Percentiles rank a stretch among this genome's conserved stretches.
Conservation (phyloP, 2,797 vertebrate species). For the Sternotherus odoratus region DNA sequence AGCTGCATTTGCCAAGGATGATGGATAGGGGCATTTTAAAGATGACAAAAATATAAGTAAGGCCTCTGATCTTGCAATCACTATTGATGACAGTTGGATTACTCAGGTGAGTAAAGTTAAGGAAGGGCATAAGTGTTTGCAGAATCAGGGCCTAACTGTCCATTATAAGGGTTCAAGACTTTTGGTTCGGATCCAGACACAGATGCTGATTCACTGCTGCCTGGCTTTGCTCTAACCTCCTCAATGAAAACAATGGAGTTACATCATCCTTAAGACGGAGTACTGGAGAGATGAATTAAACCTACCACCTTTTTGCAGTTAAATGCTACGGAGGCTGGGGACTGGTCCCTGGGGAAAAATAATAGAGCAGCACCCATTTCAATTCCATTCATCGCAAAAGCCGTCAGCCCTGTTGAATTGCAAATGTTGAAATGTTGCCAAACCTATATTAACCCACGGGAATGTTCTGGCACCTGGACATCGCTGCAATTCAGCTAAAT, state of each 20-base stretch:
- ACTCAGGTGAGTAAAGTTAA: background rate
- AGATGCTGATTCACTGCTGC: rapidly evolving
- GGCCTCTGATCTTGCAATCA: background rate
- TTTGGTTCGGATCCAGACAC: background rate
- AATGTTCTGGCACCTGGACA: background rate
- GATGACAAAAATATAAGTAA: background rate
- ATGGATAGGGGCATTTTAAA: background rate
- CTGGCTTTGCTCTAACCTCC: background rate
- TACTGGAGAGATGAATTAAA: background rate
- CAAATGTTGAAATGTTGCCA: background rate
- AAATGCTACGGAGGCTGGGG: background rate
- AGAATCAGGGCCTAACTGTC: background rate
- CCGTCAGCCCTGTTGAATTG: background rate
- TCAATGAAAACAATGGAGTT: rapidly evolving
- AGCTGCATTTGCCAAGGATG: no score
- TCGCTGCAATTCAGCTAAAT: background rate
- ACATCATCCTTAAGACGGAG: background rate
- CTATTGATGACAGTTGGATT: background rate
- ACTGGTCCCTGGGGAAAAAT: background rate
- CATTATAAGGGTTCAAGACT: background rate
- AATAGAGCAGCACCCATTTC: background rate
- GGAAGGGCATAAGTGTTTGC: background rate
- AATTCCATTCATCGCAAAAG: rapidly evolving
- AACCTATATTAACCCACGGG: background rate
- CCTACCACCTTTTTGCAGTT: background rate